Percentiles rank a stretch among this genome's conserved stretches.
Conservation (phyloP, 92 coral and sea anemone genomes). For the Montipora capitata region DNA sequence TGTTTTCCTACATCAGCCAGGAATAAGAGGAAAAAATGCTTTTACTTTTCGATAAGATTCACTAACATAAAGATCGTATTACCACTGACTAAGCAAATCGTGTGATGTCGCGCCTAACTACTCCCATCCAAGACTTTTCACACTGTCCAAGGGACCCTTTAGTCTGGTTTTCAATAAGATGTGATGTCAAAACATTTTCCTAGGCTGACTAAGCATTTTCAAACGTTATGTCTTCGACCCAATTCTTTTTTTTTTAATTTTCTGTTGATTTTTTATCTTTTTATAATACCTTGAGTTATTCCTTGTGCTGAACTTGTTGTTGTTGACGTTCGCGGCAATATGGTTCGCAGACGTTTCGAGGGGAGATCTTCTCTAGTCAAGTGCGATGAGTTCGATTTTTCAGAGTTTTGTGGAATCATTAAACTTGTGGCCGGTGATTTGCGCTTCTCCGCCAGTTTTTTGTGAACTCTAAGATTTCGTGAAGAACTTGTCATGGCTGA, state of each 20-base stretch:
- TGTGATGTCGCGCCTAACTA: too few species aligned
- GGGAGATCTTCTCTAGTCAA: background rate
- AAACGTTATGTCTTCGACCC: too few species aligned
- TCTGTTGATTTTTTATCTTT: background rate
- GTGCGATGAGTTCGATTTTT: constrained; percentile 7
- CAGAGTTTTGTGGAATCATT: constrained; percentile 21
- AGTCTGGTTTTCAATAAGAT: too few species aligned
- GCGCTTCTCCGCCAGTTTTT: constrained; percentile 44
- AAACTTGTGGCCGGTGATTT: constrained; percentile 23
- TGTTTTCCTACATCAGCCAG: too few species aligned
- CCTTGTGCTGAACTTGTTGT: constrained; percentile 25
- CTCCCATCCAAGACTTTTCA: too few species aligned
- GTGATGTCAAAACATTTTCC: too few species aligned
- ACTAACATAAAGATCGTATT: too few species aligned
- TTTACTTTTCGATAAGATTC: too few species aligned
- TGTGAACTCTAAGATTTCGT: background rate
- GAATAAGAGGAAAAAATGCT: too few species aligned
- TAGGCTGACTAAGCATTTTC: too few species aligned
- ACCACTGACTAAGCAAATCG: background rate
- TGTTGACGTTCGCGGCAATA: constrained; percentile 34
- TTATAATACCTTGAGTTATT: constrained; percentile 17
- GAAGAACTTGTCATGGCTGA: background rate
- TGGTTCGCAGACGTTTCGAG: constrained; percentile 29
- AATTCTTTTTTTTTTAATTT: too few species aligned
- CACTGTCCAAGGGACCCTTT: background rate